Base-by-base conservation (phyloP, 2,113 vertebrate genomes). In the Sorex araneus region DNA sequence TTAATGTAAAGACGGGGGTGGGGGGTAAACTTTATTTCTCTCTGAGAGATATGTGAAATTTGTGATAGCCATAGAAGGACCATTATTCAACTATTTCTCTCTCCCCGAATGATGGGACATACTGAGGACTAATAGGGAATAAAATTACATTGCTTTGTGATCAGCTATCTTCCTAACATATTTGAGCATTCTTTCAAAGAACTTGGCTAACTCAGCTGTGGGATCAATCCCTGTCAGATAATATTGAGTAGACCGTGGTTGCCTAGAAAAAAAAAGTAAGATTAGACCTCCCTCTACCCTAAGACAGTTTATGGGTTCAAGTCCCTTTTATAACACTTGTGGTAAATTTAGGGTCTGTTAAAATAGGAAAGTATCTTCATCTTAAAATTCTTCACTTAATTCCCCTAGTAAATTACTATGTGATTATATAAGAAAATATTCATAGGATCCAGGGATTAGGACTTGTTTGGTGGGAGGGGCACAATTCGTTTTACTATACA, bases 301-400 rank as follows among this genome's bases (percentile, higher is more conserved):
- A 43, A 60, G 69, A 76, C n/a, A 84, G 34, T 87, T 40, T 36
- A 30, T 34, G 16, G 54, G 50, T 60, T 87, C 78, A 84, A 74
- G 66, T 32, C 3, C 32, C 73, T 74, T 84, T 67, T 25, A 30
- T 47, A 82, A 77, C 30, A 10, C 18, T 34, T 69, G 19, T 47
- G 27, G 83, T 34, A 71, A 64, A 84, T 43, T 89, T 64, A 77
- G 40, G 10, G 8, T 84, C 66, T 7, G 57, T 43, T 25, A 5
- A 74, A 43, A 12, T 63, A 63, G n/a, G 27, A 50, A 50, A 76
- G 70, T 70, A 76, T 75, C 54, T 36, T 34, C 21, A 60, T 60
- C 57, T 60, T 23, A 50, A 50, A 30, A 82, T n/a, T 23, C n/a
- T 76, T 90, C 73, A 16, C 4, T 74, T 32, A 69, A 16, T 76